phyloP scores from a whole-genome alignment of 2,113 vertebrate genomes.

The Dolichallabes microphthalmus region DNA sequence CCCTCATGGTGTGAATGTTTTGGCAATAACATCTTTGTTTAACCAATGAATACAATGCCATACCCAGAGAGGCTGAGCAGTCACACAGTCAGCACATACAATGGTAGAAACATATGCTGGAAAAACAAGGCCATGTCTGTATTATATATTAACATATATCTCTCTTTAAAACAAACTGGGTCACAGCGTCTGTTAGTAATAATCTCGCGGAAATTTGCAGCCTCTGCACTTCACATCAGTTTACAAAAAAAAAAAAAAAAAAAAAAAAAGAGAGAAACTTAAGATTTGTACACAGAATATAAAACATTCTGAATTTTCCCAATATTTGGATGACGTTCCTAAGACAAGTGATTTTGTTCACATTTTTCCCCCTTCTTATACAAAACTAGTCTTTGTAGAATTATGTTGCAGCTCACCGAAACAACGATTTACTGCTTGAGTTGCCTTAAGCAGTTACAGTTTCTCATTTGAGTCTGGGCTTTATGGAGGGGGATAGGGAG shows the following conservation, averaged over 20 bases:
- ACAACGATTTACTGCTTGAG: neutral
- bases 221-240: slow-evolving; percentile 37
- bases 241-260: slow-evolving; percentile 33
- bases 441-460: neutral
- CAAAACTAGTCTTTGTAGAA: slow-evolving; percentile 35
- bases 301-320: slow-evolving; percentile 30
- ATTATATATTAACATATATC: slow-evolving; percentile 51
- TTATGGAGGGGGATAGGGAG: neutral
- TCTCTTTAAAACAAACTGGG: slow-evolving; percentile 43
- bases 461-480: neutral
- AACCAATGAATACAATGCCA: neutral
- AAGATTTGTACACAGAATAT: slow-evolving; percentile 37
- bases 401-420: neutral
- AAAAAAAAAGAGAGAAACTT: slow-evolving; percentile 16
- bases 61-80: slow-evolving; percentile 8
- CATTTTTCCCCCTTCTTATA: slow-evolving; percentile 15
- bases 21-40: neutral
- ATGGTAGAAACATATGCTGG: slow-evolving; percentile 21
- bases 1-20: neutral
- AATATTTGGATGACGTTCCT: slow-evolving; percentile 30
- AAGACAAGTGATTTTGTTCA: slow-evolving; percentile 25
- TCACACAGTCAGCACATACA: slow-evolving; percentile 23
- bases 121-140: slow-evolving; percentile 37
- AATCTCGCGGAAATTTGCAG: slow-evolving; percentile 30
- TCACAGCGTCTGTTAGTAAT: slow-evolving; percentile 46